These are phyloP conservation scores for Lepidotrigona ventralis DNA, from an alignment of 1,140 invertebrate species.

Conservation along the genomic window DNA sequence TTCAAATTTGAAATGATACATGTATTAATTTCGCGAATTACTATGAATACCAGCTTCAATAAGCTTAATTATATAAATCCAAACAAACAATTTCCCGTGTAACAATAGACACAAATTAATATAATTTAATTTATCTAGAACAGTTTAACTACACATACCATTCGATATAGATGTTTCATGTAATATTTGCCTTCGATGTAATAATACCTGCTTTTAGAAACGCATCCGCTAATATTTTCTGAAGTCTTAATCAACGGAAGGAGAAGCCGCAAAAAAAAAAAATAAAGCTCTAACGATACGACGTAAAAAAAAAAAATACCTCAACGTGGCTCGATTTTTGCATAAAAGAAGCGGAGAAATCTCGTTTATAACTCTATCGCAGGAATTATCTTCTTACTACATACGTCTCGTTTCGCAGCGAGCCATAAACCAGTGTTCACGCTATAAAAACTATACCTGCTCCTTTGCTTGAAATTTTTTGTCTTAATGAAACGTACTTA, in stretches of 20 bases:
- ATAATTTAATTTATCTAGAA: background rate
- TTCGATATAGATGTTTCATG: background rate
- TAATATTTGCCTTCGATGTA: background rate
- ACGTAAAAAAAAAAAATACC: background rate
- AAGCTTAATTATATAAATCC: background rate
- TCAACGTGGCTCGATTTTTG: background rate
- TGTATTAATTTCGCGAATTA: background rate
- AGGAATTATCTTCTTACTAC: background rate
- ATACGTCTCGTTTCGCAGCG: background rate
- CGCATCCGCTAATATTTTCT: too few species aligned
- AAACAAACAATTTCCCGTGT: background rate
- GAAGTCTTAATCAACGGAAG: background rate
- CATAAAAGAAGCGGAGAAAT: background rate
- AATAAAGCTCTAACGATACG: background rate
- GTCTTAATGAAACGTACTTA: constrained; percentile 21
- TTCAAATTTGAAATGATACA: background rate
- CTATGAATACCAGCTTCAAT: background rate
- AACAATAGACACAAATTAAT: background rate
- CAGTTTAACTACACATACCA: background rate
- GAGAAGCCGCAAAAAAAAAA: background rate
- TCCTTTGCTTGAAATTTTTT: background rate
- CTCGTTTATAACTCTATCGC: background rate
- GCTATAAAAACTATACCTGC: background rate
- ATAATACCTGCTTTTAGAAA: background rate
- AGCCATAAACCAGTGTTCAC: background rate